Evolutionary conservation across 2,888 invertebrate genomes (phyloP), one percentile per base, ranked within the genome.

Genomic region (Morpho deidamia): DNA sequence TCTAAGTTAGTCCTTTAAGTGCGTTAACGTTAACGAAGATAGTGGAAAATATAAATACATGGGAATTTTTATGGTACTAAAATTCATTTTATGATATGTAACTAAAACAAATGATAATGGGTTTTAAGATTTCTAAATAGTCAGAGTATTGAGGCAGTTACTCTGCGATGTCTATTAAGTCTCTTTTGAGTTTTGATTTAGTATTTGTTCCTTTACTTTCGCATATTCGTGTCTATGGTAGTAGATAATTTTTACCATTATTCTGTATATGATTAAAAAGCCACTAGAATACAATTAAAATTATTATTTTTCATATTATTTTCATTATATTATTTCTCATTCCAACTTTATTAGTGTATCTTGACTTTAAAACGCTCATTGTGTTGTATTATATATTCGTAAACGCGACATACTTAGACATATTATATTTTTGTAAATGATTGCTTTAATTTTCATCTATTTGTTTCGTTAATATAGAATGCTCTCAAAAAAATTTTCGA

Each of bases 351-450:
- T 77, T 71, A 9, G 73, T 76, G 76, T 80, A 67, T 74, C 67
- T 71, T 74, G 72, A 78, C 77, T 11, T 54, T 72, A 71, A 68
- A 67, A 46, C 69, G 71, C 76, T 76, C 78, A 75, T 78, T 81
- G 74, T 79, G 76, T 83, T 81, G 73, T 81, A n/a, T n/a, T n/a
- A n/a, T n/a, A 75, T 70, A 76, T 76, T 70, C 68, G 64, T 75
- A 67, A 72, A 74, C 70, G 58, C 71, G 74, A 79, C 53, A 57
- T 74, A 23, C 23, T 23, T 68, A 74, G 76, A 75, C 32, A 41
- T 23, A 76, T 78, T 81, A 81, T 85, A 84, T 84, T 83, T 86
- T 86, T 85, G 72, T 82, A 82, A 80, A 79, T 81, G 78, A 76
- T 76, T 80, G 79, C 74, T 73, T 74, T 68, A 69, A 69, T 74